phyloP scores from a whole-genome alignment of 2,797 vertebrate genomes.

The Lophotriccus pileatus region DNA sequence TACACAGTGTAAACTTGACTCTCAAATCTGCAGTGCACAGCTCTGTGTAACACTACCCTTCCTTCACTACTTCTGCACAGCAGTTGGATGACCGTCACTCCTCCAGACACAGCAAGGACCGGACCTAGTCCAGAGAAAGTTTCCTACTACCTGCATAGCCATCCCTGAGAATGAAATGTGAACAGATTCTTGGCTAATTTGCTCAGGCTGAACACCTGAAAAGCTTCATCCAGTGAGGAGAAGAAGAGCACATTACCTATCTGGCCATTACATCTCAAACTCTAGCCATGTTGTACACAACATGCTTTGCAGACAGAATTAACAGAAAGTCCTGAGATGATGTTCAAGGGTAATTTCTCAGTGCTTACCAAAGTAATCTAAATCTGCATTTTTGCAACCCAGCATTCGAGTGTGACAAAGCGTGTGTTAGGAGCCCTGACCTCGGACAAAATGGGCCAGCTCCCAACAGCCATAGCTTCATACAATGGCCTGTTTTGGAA shows the following conservation, averaged over 20 bases:
- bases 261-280: neutral
- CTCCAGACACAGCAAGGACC: neutral
- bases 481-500: neutral
- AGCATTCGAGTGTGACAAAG: neutral
- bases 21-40: neutral
- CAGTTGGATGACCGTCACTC: neutral
- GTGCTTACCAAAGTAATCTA: neutral
- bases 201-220: neutral
- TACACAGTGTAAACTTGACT: slow-evolving; percentile 19
- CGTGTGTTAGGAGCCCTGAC: neutral
- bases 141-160: neutral
- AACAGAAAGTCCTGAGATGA: neutral
- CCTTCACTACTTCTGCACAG: neutral
- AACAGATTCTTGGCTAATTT: neutral
- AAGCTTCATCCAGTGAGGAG: neutral
- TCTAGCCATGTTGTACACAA: too few relatives aligned
- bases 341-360: neutral
- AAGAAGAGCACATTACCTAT: neutral
- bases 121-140: neutral
- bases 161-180: neutral
- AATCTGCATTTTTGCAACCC: neutral
- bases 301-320: neutral
- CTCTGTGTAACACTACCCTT: neutral
- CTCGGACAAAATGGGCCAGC: neutral
- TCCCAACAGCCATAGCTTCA: neutral